Percentiles rank a stretch among this genome's conserved stretches.
Evolutionary conservation across 2,113 vertebrate species (phyloP).

Genomic region (Lanius collurio): DNA sequence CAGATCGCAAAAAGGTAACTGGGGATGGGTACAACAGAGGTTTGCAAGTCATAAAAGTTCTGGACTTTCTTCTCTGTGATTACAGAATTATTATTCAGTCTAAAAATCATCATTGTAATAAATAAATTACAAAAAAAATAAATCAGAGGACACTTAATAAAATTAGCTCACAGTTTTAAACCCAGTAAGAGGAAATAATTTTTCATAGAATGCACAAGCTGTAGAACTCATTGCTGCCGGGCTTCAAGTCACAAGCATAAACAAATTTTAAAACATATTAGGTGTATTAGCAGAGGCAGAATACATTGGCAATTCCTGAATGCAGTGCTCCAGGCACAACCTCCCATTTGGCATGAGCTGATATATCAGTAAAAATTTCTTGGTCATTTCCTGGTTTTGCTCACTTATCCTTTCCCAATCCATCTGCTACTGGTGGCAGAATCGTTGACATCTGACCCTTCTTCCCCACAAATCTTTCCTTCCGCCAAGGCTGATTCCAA

Average conservation of each 20-base stretch:
- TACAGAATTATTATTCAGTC: background rate
- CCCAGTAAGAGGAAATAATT: background rate
- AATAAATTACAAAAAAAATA: background rate
- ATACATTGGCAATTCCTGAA: background rate
- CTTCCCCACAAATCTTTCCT: background rate
- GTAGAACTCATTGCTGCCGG: background rate
- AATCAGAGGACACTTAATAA: background rate
- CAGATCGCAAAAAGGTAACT: background rate
- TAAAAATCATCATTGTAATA: background rate
- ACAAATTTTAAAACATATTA: background rate
- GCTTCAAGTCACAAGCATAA: conserved; percentile 4
- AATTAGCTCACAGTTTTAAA: background rate
- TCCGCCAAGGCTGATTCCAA: background rate
- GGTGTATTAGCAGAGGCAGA: background rate
- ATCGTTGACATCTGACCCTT: background rate
- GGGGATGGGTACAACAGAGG: conserved; percentile 17
- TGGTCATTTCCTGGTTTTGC: background rate
- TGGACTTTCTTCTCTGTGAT: background rate
- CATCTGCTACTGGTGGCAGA: background rate
- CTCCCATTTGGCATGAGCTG: background rate
- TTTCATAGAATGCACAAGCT: background rate
- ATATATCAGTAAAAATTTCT: background rate
- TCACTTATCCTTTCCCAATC: background rate
- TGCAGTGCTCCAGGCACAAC: background rate
- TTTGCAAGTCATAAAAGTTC: conserved; percentile 26